These are phyloP conservation scores for Anolis carolinensis DNA, from an alignment of 2,113 vertebrate genomes.

Conservation along the genomic window DNA sequence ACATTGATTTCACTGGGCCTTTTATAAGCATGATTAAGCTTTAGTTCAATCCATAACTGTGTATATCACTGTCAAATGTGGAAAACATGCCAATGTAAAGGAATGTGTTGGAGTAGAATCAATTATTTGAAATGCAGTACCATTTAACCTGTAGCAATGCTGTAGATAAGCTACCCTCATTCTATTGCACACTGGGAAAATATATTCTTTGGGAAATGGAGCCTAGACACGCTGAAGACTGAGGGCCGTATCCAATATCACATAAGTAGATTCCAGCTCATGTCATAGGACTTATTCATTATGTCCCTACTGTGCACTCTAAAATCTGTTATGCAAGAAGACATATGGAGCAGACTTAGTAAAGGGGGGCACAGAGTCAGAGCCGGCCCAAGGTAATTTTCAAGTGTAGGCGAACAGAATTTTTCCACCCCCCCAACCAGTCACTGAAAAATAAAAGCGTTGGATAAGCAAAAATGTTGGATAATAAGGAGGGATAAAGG, in stretches of 20 bases:
- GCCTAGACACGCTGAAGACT: not conserved
- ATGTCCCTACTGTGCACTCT: not conserved
- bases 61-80: not conserved
- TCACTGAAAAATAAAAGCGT: too few relatives aligned
- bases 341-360: not conserved
- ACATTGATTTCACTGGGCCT: not conserved
- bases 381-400: too few relatives aligned
- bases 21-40: not conserved
- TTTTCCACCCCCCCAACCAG: too few relatives aligned
- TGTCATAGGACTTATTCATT: not conserved
- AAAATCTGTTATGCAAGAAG: not conserved
- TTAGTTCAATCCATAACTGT: not conserved
- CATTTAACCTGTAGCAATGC: not conserved
- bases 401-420: too few relatives aligned
- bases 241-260: not conserved
- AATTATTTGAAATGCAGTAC: not conserved
- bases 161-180: not conserved
- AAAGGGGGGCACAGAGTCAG: not conserved
- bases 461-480: too few relatives aligned
- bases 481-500: too few relatives aligned
- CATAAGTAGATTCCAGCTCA: not conserved
- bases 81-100: not conserved
- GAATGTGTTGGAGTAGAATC: not conserved
- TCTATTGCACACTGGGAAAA: not conserved
- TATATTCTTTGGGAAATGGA: not conserved